Base-by-base conservation (phyloP, 1,140 invertebrate genomes). In the Hyposmocoma kahamanoa region DNA sequence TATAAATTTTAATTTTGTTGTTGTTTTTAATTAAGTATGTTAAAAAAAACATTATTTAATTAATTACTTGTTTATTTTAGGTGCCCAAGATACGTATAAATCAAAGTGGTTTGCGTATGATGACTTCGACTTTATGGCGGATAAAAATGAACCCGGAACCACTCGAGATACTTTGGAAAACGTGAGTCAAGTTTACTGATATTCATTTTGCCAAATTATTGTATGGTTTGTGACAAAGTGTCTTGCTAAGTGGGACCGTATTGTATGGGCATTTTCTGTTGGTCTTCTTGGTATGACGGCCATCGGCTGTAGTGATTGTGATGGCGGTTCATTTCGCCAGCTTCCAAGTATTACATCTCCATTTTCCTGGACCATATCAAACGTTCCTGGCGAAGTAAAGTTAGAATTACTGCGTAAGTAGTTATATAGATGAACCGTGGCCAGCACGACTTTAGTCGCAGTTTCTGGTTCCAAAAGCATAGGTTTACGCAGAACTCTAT, bases 401-500 rank as follows among this genome's bases (percentile, higher is more conserved):
- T 28, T 26, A 18, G 21, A 24, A 5, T 3, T 44, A 5, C 22
- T 28, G 3, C 42, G 42, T 18, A 44, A 44, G 18, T 24, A 44
- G 17, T 44, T 24, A 17, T 22, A 26, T 22, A 44, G 18, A 44
- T 28, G 19, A 10, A 32, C 22, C 9, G 47, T 19, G n/a, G 47
- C 47, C 20, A 46, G 18, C 2, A 50, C 50, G 3, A 50, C 32
- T 36, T 32, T 38, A 26, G 41, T 43, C 1, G 50, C 49, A 41
- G 22, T 45, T 24, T 44, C 22, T 21, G 41, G 42, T 30, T 47
- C n/a, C 19, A 56, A 15, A 19, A 28, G 8, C 4, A 59, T 56
- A 1, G 53, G 52, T 38, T 57, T 57, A 15, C 48, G 4, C 1
- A 62, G 50, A 43, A 57, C 47, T 28, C 57, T 9, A 38, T 48